These are phyloP conservation scores for Telmatherina bonti DNA, from an alignment of 2,797 vertebrate species.

Conservation along the genomic window DNA sequence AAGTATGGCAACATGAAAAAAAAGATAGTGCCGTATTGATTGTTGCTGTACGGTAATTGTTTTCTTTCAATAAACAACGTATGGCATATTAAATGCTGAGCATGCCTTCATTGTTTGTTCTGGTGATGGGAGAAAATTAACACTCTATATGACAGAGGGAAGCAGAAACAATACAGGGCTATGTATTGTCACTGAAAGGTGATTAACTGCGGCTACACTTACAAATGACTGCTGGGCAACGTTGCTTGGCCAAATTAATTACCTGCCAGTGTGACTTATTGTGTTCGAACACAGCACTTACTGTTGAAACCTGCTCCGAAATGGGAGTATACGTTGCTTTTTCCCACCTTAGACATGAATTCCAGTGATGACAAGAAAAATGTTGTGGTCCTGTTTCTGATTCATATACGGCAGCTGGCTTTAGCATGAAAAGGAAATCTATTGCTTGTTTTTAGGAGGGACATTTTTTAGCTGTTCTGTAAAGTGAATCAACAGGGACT, in stretches of 20 bases:
- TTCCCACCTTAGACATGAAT: constrained; percentile 32
- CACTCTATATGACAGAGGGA: constrained; percentile 50
- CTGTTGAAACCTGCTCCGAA: constrained; percentile 45
- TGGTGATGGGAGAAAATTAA: constrained; percentile 52
- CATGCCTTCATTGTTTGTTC: constrained; percentile 46
- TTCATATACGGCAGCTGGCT: neutral
- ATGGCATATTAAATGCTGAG: constrained; percentile 56
- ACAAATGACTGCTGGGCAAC: constrained; percentile 67
- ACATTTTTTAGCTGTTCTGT: neutral
- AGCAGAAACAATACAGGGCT: constrained; percentile 52
- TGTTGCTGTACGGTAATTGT: constrained; percentile 59
- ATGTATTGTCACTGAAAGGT: constrained; percentile 75
- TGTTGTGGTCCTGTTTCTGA: constrained; percentile 11
- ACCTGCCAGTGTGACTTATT: constrained; percentile 80
- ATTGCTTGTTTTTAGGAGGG: neutral
- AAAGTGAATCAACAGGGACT: neutral
- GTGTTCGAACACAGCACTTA: constrained; percentile 70
- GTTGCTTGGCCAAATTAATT: constrained; percentile 79
- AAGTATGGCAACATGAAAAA: constrained; percentile 65
- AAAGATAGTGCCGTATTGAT: constrained; percentile 67
- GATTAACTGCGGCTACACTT: constrained; percentile 77
- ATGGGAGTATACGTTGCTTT: constrained; percentile 19
- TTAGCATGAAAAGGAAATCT: neutral
- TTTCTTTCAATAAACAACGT: constrained; percentile 54
- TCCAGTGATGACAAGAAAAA: constrained; percentile 30